Percentiles rank a stretch among this genome's conserved stretches.
Conservation (phyloP, 2,797 vertebrate species). For the Ctenopoma multispine region DNA sequence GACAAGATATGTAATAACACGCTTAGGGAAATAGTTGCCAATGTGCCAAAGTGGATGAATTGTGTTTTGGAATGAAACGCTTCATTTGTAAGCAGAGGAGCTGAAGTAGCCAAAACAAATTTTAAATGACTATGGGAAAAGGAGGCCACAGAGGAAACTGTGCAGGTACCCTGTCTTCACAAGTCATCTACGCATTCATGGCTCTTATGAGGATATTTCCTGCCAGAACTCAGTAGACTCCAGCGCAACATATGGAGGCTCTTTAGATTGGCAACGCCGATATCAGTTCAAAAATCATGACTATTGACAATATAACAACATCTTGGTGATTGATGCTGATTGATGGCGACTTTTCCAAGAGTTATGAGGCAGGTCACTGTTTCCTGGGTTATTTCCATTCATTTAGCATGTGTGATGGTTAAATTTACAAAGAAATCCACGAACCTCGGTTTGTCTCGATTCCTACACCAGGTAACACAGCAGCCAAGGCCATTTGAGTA, state of each 20-base stretch:
- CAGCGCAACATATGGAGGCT: conserved; percentile 49
- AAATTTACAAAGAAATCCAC: conserved; percentile 32
- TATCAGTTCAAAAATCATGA: conserved; percentile 42
- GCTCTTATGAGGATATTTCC: conserved; percentile 61
- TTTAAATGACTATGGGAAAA: conserved; percentile 52
- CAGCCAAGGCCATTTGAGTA: conserved; percentile 33
- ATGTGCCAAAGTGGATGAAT: conserved; percentile 49
- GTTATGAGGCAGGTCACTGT: conserved; percentile 45
- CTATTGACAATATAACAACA: conserved; percentile 49
- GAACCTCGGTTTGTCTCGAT: conserved; percentile 33
- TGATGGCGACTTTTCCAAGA: conserved; percentile 46
- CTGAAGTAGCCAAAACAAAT: conserved; percentile 58
- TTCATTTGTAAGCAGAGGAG: conserved; percentile 55
- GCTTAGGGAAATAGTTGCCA: conserved; percentile 44
- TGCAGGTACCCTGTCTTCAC: conserved; percentile 59
- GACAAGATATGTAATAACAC: conserved; percentile 54
- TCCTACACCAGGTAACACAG: conserved; percentile 32
- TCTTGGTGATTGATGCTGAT: conserved; percentile 57
- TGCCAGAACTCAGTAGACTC: conserved; percentile 43
- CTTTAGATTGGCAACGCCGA: conserved; percentile 41
- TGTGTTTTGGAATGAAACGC: conserved; percentile 42
- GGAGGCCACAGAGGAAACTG: conserved; percentile 31
- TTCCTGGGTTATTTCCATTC: conserved; percentile 28
- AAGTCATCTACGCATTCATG: conserved; percentile 54
- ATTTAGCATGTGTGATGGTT: conserved; percentile 17